Evolutionary conservation across 2,113 vertebrate genomes (phyloP), one percentile per base, ranked within the genome.

Genomic region (Natator depressus): DNA sequence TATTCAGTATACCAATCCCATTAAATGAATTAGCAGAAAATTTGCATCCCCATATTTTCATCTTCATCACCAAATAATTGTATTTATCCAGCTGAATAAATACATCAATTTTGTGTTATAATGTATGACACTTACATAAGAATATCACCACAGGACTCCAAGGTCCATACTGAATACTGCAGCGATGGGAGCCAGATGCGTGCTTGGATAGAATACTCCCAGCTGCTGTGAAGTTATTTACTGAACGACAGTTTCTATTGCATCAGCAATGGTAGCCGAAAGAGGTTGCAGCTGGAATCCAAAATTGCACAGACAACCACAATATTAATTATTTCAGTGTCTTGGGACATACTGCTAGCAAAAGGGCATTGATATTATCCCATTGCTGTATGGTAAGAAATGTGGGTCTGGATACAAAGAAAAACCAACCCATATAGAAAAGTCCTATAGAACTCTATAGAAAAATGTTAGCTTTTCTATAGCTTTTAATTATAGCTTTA

Each of bases 81-180:
- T 49, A 59, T 72, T 82, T 94, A 72, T 88, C 80, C 87, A 93
- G 38, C 49, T 85, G 55, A 92, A 88, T 82, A 90, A 97, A 82
- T 49, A 25, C 29, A 87, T 78, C 93, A 78, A 14, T 62, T 35
- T 55, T 82, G 35, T 69, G 82, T 11, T 46, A 62, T 12, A 72
- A n/a, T 38, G 35, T 72, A 38, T 35, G 8, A 10, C 4, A 4
- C 81, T 94, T 86, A 80, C 87, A 62, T 62, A 75, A 91, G 84
- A 38, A 1, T 82, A 17, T 31, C 20, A 80, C 51, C 17, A 35
- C 38, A 31, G 38, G 53, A 22, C 76, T 24, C 55, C 22, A 35
- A n/a, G 51, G 46, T 38, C 78, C 78, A 38, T 91, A 25, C 72
- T 88, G 53, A 78, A 42, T n/a, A 84, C 22, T 13, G n/a, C 75